phyloP scores from a whole-genome alignment of 2,113 vertebrate species.

The Spilogale gracilis region DNA sequence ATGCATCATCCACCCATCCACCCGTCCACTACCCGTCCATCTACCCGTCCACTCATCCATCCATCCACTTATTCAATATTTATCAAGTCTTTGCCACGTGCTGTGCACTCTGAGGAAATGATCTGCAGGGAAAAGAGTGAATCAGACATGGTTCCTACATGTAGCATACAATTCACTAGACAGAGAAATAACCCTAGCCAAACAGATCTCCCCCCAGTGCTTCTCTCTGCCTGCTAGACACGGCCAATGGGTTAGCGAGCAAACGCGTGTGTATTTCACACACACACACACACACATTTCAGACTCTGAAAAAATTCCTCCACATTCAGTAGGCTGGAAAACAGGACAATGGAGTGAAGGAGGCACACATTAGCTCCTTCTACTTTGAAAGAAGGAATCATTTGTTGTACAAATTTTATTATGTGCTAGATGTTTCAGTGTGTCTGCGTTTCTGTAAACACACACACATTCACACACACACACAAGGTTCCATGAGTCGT shows the following conservation, averaged over 20 bases:
- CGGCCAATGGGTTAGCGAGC: neutral
- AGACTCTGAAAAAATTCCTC: neutral
- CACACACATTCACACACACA: fast-evolving
- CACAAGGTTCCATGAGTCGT: neutral
- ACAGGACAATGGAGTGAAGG: neutral
- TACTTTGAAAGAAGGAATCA: neutral
- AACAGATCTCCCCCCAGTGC: no score
- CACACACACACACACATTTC: neutral
- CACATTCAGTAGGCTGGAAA: neutral
- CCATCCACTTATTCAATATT: no score
- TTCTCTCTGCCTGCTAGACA: neutral
- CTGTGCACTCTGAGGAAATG: neutral
- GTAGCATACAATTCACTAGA: no score
- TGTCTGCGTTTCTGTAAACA: neutral
- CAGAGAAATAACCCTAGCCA: neutral
- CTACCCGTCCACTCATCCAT: neutral
- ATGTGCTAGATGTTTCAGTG: neutral
- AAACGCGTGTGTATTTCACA: neutral
- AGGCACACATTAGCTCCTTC: fast-evolving
- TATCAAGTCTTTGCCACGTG: neutral
- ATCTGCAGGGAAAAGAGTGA: neutral
- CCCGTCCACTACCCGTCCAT: no score
- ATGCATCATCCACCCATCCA: neutral
- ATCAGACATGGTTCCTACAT: fast-evolving
- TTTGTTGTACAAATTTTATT: neutral